Evolutionary conservation across 2,888 invertebrate species (phyloP).

Genomic region (Hirudinaria manillensis): DNA sequence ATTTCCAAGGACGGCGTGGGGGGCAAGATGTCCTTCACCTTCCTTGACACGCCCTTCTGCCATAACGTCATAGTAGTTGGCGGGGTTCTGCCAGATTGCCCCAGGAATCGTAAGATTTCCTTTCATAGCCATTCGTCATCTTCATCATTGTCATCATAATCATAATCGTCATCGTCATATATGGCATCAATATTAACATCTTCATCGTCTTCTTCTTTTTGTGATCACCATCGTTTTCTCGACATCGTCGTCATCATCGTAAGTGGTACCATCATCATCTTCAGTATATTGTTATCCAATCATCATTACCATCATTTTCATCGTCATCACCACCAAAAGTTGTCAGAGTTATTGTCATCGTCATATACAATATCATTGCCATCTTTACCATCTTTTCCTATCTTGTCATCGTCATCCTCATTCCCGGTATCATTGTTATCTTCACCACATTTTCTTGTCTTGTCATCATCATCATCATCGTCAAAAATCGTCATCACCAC

Average conservation of each 20-base stretch:
- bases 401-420: neutral
- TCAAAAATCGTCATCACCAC: no score
- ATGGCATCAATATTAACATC: no score
- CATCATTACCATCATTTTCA: neutral
- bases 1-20: conserved; percentile 31
- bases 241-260: no score
- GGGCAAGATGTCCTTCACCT: conserved; percentile 37
- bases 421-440: no score
- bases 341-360: no score
- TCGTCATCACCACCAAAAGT: no score
- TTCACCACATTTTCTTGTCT: no score
- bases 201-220: no score
- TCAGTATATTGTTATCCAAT: neutral
- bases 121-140: neutral
- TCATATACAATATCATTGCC: no score
- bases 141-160: neutral
- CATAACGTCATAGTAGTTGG: conserved; percentile 40
- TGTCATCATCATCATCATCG: no score
- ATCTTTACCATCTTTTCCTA: no score
- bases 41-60: conserved; percentile 42
- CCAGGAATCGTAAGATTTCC: conserved; percentile 39
- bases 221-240: no score
- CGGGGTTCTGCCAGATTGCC: conserved; percentile 41
- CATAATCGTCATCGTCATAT: neutral
- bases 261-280: neutral